These are phyloP conservation scores for Brachyistius frenatus DNA, from an alignment of 2,113 vertebrate genomes.

Conservation along the genomic window DNA sequence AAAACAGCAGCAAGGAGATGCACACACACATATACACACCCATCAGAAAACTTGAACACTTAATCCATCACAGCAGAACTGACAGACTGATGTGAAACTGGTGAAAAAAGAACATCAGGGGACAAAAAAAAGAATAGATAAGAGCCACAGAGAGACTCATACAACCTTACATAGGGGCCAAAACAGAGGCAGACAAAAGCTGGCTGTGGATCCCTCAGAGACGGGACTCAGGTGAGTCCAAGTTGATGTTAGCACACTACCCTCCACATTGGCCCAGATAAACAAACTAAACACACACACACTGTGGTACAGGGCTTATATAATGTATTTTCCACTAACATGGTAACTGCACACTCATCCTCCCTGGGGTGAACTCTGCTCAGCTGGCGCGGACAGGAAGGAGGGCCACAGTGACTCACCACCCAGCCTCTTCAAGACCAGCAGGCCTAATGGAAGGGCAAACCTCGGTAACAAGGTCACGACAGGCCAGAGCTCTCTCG, in stretches of 20 bases:
- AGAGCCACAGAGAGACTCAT: slow-evolving; percentile 34
- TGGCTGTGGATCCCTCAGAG: slow-evolving; percentile 43
- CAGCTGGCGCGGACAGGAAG: slow-evolving; percentile 68
- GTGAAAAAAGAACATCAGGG: slow-evolving; percentile 20
- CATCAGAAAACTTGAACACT: slow-evolving; percentile 66
- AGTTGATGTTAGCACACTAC: slow-evolving; percentile 54
- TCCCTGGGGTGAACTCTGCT: slow-evolving; percentile 68
- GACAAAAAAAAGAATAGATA: slow-evolving; percentile 18
- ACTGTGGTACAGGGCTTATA: slow-evolving; percentile 59
- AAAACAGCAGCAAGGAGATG: slow-evolving; percentile 40
- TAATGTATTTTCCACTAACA: slow-evolving; percentile 77
- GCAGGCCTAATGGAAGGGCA: slow-evolving; percentile 21
- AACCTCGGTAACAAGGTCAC: slow-evolving; percentile 50
- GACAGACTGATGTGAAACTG: slow-evolving; percentile 46
- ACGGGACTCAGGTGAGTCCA: slow-evolving; percentile 68
- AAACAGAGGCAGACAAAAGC: slow-evolving; percentile 37
- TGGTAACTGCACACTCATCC: slow-evolving; percentile 75
- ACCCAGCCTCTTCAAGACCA: slow-evolving; percentile 43
- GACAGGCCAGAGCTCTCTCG: neutral
- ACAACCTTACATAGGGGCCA: slow-evolving; percentile 19
- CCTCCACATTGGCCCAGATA: slow-evolving; percentile 60
- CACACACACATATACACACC: slow-evolving; percentile 32
- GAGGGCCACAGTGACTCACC: slow-evolving; percentile 21
- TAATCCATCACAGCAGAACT: slow-evolving; percentile 69
- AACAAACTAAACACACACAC: slow-evolving; percentile 52